These are phyloP conservation scores for Pseudomyrmex cubaensis DNA, from an alignment of 1,140 invertebrate species.

Conservation along the genomic window DNA sequence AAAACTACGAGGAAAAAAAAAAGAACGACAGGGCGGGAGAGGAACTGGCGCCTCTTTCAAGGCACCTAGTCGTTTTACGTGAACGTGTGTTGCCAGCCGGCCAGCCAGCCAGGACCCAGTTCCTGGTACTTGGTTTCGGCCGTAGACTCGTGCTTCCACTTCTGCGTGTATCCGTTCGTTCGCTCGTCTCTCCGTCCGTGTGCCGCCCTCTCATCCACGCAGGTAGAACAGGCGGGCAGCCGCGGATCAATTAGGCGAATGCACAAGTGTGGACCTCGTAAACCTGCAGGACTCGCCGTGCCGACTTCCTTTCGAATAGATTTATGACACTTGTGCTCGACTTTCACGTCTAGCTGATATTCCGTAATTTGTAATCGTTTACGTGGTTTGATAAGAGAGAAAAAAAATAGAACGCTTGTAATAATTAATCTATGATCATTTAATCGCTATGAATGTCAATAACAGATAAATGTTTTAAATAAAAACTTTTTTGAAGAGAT, in stretches of 20 bases:
- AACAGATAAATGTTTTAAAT: neutral
- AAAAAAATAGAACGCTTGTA: neutral
- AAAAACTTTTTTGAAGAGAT: neutral
- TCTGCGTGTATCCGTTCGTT: slow-evolving; percentile 62
- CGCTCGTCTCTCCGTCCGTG: slow-evolving; percentile 61
- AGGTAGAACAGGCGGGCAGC: slow-evolving; percentile 72
- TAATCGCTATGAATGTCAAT: neutral
- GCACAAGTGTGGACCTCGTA: slow-evolving; percentile 72
- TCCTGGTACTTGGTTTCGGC: slow-evolving; percentile 67
- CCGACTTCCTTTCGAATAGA: slow-evolving; percentile 62
- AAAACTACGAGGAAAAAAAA: slow-evolving; percentile 24
- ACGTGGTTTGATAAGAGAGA: neutral
- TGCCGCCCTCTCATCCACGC: slow-evolving; percentile 73
- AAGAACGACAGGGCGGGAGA: neutral
- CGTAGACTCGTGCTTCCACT: slow-evolving; percentile 65
- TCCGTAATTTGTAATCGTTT: slow-evolving; percentile 9
- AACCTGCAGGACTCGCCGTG: slow-evolving; percentile 63
- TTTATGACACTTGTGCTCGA: slow-evolving; percentile 45
- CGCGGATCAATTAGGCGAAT: slow-evolving; percentile 72
- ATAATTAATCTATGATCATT: neutral
- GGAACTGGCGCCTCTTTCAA: slow-evolving; percentile 19
- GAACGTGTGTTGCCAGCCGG: slow-evolving; percentile 50
- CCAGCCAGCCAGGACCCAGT: slow-evolving; percentile 57
- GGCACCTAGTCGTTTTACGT: slow-evolving; percentile 39
- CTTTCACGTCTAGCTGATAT: slow-evolving; percentile 12